Evolutionary conservation across 2,888 invertebrate genomes (phyloP), one percentile per base, ranked within the genome.

Genomic region (Orchesellides sinensis): DNA sequence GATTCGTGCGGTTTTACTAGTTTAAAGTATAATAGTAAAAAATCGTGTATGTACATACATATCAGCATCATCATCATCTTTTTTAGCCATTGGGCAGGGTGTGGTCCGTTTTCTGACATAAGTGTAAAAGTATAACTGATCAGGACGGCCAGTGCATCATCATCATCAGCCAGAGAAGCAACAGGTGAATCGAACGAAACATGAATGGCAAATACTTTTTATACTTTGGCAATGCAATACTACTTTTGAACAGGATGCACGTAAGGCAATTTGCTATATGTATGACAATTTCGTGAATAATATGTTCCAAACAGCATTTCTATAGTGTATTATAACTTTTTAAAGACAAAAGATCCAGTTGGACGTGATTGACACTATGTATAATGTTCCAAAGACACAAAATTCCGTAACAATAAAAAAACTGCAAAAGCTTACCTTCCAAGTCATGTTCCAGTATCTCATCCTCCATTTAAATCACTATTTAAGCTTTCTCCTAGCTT

Each of bases 51-150:
- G 32, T 35, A 29, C 29, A n/a, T n/a, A 61, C 29, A 19, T 17
- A 73, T 73, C 65, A 66, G 19, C 35, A 52, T 73, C 32, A 72
- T 72, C 54, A 66, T 78, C 68, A 78, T 78, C 32, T 65, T 74
- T 82, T 69, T 10, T 40, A 40, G 82, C 82, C 82, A 74, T 59
- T 74, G 82, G 82, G 74, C 82, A 82, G 82, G 82, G 82, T 82
- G 82, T 82, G 82, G 82, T 63, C 52, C 69, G 73, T 81, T 81
- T 69, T 72, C 52, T 79, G 79, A 79, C 79, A 70, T 54, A 52
- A 66, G 78, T 72, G 79, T 72, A 79, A 79, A 72, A 79, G 70
- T 79, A 79, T 54, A 23, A 17, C 40, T 21, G 10, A 8, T 59
- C 47, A 73, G 14, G 47, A 68, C 45, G 68, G 49, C 45, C 12